Conservation (phyloP, 2,888 invertebrate genomes). For the Hyppa rectilinea region DNA sequence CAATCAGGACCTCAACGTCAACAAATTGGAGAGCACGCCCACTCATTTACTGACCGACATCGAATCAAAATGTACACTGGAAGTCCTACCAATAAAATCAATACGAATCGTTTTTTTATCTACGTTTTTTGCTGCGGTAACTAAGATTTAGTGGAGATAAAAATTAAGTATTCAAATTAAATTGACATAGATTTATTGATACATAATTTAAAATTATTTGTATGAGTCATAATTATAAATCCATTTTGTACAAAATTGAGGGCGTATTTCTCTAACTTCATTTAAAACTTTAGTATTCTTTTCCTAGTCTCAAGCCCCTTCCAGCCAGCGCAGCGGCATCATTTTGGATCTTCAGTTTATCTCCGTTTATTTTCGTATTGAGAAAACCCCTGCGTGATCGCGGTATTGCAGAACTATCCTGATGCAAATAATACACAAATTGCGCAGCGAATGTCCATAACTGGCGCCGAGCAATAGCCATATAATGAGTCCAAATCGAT, state of each 20-base stretch:
- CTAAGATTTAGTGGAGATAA: conserved; percentile 17
- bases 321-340: conserved; percentile 50
- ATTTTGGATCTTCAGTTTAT: conserved; percentile 71
- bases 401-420: conserved; percentile 77
- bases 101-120: conserved; percentile 33
- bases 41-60: conserved; percentile 75
- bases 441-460: conserved; percentile 83
- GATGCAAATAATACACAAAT: conserved; percentile 87
- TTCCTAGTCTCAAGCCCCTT: conserved; percentile 45
- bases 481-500: conserved; percentile 85
- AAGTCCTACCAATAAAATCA: conserved; percentile 47
- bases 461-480: conserved; percentile 81
- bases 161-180: conserved; percentile 26
- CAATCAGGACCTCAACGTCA: conserved; percentile 83
- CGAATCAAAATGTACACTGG: conserved; percentile 58
- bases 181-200: conserved; percentile 31
- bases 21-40: conserved; percentile 84
- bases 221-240: conserved; percentile 6
- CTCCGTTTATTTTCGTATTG: conserved; percentile 83
- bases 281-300: conserved; percentile 10
- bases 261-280: conserved; percentile 4
- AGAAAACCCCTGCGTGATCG: conserved; percentile 81
- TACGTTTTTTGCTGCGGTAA: conserved; percentile 11
- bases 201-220: conserved; percentile 28
- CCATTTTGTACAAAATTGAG: conserved; percentile 13